A percentile compares a stretch with the other conserved stretches of the same genome.
phyloP scores from a whole-genome alignment of 2,113 vertebrate genomes.

The Mohoua ochrocephala region DNA sequence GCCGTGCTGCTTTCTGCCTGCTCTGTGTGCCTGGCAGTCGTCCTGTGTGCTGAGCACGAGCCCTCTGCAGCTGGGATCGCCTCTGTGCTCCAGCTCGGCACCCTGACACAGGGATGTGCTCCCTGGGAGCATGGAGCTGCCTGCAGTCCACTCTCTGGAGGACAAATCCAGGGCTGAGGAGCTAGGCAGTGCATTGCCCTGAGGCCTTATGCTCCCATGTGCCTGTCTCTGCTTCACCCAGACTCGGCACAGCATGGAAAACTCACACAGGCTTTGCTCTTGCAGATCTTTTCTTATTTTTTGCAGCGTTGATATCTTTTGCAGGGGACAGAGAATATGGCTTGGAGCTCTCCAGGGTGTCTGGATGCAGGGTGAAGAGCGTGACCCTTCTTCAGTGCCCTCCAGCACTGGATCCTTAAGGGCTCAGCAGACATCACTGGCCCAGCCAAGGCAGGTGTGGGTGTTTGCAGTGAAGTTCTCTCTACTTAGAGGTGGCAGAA shows the following conservation, averaged over 20 bases:
- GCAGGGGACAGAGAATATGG: neutral
- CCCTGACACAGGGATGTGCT: fast-evolving
- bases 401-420: neutral
- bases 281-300: neutral
- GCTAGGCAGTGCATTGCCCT: neutral
- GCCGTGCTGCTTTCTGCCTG: neutral
- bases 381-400: neutral
- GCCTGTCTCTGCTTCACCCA: neutral
- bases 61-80: neutral
- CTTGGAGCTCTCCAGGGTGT: neutral
- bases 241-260: neutral
- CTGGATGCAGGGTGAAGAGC: neutral
- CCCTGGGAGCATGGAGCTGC: neutral
- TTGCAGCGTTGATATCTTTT: neutral
- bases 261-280: neutral
- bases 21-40: neutral
- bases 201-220: neutral
- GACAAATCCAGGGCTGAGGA: neutral
- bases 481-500: neutral
- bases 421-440: neutral
- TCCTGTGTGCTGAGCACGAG: neutral
- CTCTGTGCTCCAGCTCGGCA: fast-evolving
- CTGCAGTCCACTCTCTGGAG: neutral
- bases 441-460: neutral
- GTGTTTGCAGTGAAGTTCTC: neutral